Percentiles rank a stretch among this genome's conserved stretches.
These are phyloP conservation scores for Glomeris marginata DNA, from an alignment of 2,888 invertebrate species.

Conservation along the genomic window DNA sequence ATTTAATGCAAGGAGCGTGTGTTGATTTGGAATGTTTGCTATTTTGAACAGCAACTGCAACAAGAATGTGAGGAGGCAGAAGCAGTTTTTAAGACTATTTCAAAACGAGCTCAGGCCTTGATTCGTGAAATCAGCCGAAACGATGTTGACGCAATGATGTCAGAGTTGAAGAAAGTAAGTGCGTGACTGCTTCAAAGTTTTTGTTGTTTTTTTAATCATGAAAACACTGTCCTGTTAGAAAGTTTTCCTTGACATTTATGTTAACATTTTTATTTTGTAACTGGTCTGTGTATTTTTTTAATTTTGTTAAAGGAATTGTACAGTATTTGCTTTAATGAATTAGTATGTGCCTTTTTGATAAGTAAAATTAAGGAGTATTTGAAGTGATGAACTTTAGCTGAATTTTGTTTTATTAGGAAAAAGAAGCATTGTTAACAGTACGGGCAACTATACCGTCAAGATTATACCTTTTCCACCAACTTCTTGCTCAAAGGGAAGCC, in stretches of 20 bases:
- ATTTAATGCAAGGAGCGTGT: background rate
- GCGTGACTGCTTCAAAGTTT: too few relatives aligned
- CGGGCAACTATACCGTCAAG: conserved; percentile 68
- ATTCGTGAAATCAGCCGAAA: conserved; percentile 80
- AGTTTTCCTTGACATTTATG: background rate
- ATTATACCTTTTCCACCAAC: conserved; percentile 63
- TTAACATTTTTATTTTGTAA: background rate
- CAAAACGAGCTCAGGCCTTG: conserved; percentile 77
- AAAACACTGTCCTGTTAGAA: background rate
- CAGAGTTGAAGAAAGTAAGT: conserved; percentile 48
- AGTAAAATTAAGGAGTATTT: too few relatives aligned
- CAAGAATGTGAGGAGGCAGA: conserved; percentile 73
- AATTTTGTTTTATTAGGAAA: conserved; percentile 17
- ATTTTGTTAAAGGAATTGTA: background rate
- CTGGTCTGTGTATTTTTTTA: conserved; percentile 1
- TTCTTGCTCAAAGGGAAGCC: conserved; percentile 72
- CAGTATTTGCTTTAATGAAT: background rate
- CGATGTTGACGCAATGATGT: conserved; percentile 81
- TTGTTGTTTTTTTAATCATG: background rate
- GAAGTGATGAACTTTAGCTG: background rate
- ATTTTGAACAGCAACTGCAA: conserved; percentile 47
- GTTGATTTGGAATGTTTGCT: background rate
- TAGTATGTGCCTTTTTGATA: too few relatives aligned
- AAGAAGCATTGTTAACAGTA: conserved; percentile 65
- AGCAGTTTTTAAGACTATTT: conserved; percentile 74